Evolutionary conservation across 92 coral and sea anemone genomes (phyloP).

Genomic region (Chrysogorgia sp.): DNA sequence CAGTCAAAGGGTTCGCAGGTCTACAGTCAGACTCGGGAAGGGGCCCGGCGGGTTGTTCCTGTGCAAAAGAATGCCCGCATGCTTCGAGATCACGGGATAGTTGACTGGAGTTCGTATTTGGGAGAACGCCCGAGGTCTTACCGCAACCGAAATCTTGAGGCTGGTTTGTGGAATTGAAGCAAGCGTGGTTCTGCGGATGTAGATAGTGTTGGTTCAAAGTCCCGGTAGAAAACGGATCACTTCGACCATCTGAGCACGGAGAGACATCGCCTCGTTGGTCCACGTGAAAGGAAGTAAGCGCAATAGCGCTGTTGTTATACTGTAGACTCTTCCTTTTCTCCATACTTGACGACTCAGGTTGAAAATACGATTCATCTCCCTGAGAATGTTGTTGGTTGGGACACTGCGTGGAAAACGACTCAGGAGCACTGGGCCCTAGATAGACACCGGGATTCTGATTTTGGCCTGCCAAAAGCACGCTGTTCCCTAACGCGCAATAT

Average conservation of each 20-base stretch:
- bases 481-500: conserved; percentile 13
- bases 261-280: conserved; percentile 38
- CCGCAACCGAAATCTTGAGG: not conserved
- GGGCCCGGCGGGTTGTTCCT: conserved; percentile 23
- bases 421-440: conserved; percentile 22
- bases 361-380: conserved; percentile 15
- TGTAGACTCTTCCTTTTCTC: conserved; percentile 10
- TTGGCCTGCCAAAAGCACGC: conserved; percentile 15
- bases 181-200: conserved; percentile 10
- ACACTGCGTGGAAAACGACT: conserved; percentile 16
- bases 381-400: conserved; percentile 10
- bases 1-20: conserved; percentile 61
- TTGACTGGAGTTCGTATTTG: not conserved
- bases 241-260: not conserved
- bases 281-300: not conserved
- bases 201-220: conserved; percentile 22
- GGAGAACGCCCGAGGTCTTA: conserved; percentile 11
- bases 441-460: conserved; percentile 12
- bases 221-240: conserved; percentile 5
- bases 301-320: conserved; percentile 7
- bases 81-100: conserved; percentile 26
- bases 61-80: conserved; percentile 13
- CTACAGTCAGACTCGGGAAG: conserved; percentile 65
- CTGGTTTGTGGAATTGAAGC: conserved; percentile 6
- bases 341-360: conserved; percentile 8